A percentile compares a stretch with the other conserved stretches of the same genome.
phyloP scores from a whole-genome alignment of 1,140 invertebrate species.

The Listronotus bonariensis region DNA sequence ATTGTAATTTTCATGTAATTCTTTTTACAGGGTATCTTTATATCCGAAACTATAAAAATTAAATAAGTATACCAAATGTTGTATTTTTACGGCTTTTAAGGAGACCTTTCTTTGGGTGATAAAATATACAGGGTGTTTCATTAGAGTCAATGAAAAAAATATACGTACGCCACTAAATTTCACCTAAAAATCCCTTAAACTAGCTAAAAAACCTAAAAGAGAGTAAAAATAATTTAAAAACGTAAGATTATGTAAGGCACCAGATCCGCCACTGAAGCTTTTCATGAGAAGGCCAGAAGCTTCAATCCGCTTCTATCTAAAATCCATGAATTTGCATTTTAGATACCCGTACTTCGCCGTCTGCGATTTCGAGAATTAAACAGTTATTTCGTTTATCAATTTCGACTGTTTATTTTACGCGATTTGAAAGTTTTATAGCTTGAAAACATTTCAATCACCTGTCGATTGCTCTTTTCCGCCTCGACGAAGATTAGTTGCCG shows the following conservation, averaged over 20 bases:
- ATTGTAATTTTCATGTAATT: no score
- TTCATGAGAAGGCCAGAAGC: slow-evolving; percentile 6
- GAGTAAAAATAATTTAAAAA: no score
- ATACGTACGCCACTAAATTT: no score
- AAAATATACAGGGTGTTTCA: no score
- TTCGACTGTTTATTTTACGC: slow-evolving; percentile 42
- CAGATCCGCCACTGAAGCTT: slow-evolving; percentile 11
- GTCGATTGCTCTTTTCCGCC: slow-evolving; percentile 38
- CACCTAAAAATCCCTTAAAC: no score
- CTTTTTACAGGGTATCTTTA: no score
- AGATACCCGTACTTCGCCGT: slow-evolving; percentile 44
- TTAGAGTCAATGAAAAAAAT: no score
- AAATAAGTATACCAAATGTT: no score
- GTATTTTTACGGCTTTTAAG: no score
- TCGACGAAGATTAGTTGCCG: slow-evolving; percentile 1
- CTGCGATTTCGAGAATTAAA: slow-evolving; percentile 52
- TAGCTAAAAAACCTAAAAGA: no score
- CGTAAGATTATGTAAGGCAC: background rate
- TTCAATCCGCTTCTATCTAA: slow-evolving; percentile 15
- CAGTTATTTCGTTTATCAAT: slow-evolving; percentile 51
- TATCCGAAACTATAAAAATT: no score
- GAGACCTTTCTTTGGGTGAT: no score
- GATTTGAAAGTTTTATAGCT: slow-evolving; percentile 40
- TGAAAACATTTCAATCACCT: slow-evolving; percentile 45
- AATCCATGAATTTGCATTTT: slow-evolving; percentile 53